Conservation (phyloP, 2,888 invertebrate genomes). For the Tenthredo amoena region DNA sequence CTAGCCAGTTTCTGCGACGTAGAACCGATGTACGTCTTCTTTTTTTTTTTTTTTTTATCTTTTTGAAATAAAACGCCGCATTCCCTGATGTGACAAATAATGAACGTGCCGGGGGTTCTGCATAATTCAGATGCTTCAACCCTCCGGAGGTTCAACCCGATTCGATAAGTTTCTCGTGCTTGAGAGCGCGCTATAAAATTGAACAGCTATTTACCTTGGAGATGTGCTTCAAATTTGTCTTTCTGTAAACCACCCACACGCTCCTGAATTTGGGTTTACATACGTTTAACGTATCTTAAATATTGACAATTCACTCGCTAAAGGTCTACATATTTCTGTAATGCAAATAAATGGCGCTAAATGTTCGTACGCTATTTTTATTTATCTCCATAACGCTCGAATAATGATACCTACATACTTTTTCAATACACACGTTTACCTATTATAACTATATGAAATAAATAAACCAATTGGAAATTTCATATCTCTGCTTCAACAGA, state of each 20-base stretch:
- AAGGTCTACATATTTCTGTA: neutral
- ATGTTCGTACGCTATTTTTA: neutral
- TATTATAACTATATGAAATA: neutral
- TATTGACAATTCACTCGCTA: neutral
- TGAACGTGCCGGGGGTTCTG: neutral
- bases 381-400: neutral
- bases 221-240: slow-evolving; percentile 35
- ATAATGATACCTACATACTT: neutral
- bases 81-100: slow-evolving; percentile 21
- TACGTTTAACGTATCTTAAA: neutral
- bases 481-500: neutral
- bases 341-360: neutral
- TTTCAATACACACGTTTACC: neutral
- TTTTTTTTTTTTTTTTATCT: neutral
- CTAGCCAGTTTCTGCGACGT: neutral
- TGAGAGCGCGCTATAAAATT: slow-evolving; percentile 27
- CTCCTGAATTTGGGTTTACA: neutral
- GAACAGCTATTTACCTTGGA: slow-evolving; percentile 42
- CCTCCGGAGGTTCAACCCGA: neutral
- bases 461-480: neutral
- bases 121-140: slow-evolving; percentile 38
- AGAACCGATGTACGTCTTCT: neutral
- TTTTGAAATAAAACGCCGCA: slow-evolving; percentile 1
- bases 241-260: neutral
- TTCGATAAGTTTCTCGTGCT: slow-evolving; percentile 34